Evolutionary conservation across 64 coral and sea anemone species (phyloP).

Genomic region (Stichodactyla helianthus): DNA sequence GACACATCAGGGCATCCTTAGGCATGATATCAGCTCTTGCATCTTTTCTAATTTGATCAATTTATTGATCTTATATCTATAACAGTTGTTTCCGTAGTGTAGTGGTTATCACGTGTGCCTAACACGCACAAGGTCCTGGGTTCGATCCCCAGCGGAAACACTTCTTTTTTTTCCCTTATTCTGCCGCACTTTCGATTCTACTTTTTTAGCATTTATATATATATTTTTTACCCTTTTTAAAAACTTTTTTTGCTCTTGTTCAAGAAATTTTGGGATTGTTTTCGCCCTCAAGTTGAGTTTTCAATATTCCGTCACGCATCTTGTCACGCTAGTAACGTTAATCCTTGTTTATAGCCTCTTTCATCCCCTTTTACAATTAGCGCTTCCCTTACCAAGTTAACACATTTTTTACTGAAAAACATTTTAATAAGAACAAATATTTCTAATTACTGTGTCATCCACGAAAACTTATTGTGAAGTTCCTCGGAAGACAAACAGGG

Average conservation of each 20-base stretch:
- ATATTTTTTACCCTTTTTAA: neutral
- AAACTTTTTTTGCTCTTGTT: neutral
- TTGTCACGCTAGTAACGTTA: no score
- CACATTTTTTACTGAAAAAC: no score
- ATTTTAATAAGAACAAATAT: neutral
- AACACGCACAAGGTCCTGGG: slow-evolving; percentile 23
- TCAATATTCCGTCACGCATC: no score
- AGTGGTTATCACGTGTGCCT: slow-evolving; percentile 28
- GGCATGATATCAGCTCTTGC: neutral
- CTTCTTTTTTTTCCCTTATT: neutral
- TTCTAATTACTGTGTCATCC: slow-evolving; percentile 2
- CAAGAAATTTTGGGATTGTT: no score
- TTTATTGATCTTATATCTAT: neutral
- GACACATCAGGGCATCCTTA: no score
- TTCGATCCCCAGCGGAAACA: slow-evolving; percentile 21
- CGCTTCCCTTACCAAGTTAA: no score
- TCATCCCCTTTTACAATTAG: no score
- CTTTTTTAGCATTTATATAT: neutral
- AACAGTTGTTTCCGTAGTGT: slow-evolving; percentile 5
- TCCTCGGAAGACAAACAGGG: slow-evolving; percentile 17
- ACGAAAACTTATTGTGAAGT: slow-evolving; percentile 13
- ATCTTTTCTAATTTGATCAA: neutral
- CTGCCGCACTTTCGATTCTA: neutral
- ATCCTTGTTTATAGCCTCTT: no score
- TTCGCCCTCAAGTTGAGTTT: no score